Conservation (phyloP, 2,888 invertebrate genomes). For the Automeris io region DNA sequence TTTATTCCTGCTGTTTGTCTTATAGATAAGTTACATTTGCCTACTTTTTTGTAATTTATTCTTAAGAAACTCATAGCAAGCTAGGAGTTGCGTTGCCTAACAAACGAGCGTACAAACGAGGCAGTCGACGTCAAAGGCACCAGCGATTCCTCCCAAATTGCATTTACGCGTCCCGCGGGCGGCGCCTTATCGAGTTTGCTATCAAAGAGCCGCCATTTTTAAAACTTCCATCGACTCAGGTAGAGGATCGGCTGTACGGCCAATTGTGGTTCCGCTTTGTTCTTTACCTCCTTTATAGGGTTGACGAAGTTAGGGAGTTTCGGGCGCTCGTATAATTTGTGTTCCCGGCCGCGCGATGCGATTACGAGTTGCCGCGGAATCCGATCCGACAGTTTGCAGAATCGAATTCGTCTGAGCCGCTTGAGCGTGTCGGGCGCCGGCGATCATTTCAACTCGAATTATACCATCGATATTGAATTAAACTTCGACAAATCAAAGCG, state of each 20-base stretch:
- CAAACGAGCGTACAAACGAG: slow-evolving; percentile 52
- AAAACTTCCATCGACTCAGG: slow-evolving; percentile 68
- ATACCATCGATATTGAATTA: slow-evolving; percentile 35
- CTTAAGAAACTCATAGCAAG: neutral
- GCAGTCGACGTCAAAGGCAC: slow-evolving; percentile 64
- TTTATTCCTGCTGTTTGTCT: no score
- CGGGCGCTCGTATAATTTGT: slow-evolving; percentile 69
- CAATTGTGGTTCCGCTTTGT: slow-evolving; percentile 75
- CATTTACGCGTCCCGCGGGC: slow-evolving; percentile 74
- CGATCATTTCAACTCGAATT: slow-evolving; percentile 45
- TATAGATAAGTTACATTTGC: no score
- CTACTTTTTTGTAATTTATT: slow-evolving; percentile 1
- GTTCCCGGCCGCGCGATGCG: slow-evolving; percentile 66
- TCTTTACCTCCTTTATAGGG: slow-evolving; percentile 67
- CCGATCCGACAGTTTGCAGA: slow-evolving; percentile 53
- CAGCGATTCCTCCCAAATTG: slow-evolving; percentile 69
- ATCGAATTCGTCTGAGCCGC: slow-evolving; percentile 54
- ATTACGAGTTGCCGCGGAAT: slow-evolving; percentile 64
- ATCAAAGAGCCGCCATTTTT: slow-evolving; percentile 74
- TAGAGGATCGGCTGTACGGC: slow-evolving; percentile 47
- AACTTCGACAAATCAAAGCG: slow-evolving; percentile 19
- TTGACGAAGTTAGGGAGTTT: slow-evolving; percentile 72
- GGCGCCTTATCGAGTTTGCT: slow-evolving; percentile 65
- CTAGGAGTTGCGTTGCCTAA: slow-evolving; percentile 21
- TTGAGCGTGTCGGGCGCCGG: slow-evolving; percentile 37